Conservation (phyloP, 2,113 vertebrate species). For the Anguilla rostrata region DNA sequence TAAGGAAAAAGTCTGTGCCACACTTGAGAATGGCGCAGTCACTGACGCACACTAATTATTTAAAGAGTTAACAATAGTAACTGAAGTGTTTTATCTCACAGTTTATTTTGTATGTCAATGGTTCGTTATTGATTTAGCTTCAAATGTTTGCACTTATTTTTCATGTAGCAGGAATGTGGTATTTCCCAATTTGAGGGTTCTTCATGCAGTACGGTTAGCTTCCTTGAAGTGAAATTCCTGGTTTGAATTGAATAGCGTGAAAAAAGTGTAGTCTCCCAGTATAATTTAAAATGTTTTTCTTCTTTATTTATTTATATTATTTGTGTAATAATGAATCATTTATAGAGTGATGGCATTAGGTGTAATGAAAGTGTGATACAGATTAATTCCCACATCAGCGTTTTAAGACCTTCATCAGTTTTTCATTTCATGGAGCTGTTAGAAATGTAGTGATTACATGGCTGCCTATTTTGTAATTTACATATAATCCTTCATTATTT, state of each 20-base stretch:
- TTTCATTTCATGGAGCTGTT: too few relatives aligned
- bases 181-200: not conserved
- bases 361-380: not conserved
- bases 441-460: too few relatives aligned
- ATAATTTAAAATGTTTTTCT: constrained; percentile 1
- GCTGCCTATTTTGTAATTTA: too few relatives aligned
- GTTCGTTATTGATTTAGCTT: not conserved
- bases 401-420: too few relatives aligned
- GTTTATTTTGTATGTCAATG: too few relatives aligned
- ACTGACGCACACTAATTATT: not conserved
- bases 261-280: constrained; percentile 18
- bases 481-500: too few relatives aligned
- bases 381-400: not conserved
- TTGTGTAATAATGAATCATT: not conserved
- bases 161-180: not conserved
- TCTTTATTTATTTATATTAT: not conserved
- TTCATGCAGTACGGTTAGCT: not conserved
- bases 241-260: constrained; percentile 20
- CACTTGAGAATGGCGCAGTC: not conserved
- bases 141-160: not conserved
- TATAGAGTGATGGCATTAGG: not conserved
- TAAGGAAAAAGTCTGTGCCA: not conserved
- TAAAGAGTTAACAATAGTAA: not conserved
- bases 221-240: constrained; percentile 1
- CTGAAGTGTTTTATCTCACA: too few relatives aligned